Evolutionary conservation across 2,113 vertebrate species (phyloP), one percentile per base, ranked within the genome.

Genomic region (Phaethornis superciliosus): DNA sequence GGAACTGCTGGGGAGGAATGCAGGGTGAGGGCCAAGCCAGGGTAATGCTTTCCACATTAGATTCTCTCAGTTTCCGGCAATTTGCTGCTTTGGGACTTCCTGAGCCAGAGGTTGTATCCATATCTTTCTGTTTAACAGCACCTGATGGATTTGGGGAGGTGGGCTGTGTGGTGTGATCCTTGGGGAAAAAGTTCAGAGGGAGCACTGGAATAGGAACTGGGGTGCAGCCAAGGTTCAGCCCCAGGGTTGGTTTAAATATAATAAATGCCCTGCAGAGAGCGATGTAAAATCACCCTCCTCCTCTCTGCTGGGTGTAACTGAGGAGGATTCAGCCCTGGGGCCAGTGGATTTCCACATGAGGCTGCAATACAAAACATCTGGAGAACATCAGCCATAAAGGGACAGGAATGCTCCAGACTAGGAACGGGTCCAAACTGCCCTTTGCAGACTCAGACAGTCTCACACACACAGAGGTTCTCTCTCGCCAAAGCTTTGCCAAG

Each of bases 291-390:
- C n/a, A 20, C 49, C 64, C 60, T 81, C 42, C 74, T 91, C 51
- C 76, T 33, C 47, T 68, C 40, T 60, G 60, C 83, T 0, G 60
- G 14, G 46, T 51, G 49, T 74, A 65, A 51, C 46, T 74, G 83
- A 92, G 76, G 40, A 74, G 88, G 46, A 70, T 80, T 63, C 79
- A 85, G 89, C 89, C 33, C 22, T 2, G 19, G 20, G 65, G 88
- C 85, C 68, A 27, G 74, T 68, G 70, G 30, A 23, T 92, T 95
- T 93, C 89, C 81, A 81, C 86, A 81, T 51, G 72, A 82, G 85
- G 79, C 87, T 77, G 81, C 74, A 93, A 90, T 51, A 32, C 4
- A 21, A 84, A 95, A 85, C 97, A 97, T 97, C 96, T 97, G 97
- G 95, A 96, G 74, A 90, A 49, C 83, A 94, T 96, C 95, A 96